Conservation (phyloP, 2,797 vertebrate species). For the Epinephelus malabaricus region DNA sequence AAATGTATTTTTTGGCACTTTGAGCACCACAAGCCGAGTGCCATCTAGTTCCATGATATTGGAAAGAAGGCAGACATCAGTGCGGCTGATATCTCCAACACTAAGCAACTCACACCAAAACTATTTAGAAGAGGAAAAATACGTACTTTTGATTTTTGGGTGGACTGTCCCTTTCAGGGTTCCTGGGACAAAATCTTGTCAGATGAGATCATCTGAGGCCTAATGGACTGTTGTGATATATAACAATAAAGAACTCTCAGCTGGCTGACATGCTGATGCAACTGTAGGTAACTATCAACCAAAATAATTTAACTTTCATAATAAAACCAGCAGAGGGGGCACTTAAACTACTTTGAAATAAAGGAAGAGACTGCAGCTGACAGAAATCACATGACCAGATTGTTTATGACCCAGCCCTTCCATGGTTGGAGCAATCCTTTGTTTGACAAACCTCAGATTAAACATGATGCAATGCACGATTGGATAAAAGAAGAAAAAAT, state of each 20-base stretch:
- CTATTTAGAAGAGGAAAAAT: no score
- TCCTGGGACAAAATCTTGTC: neutral
- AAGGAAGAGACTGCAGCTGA: neutral
- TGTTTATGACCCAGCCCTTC: slow-evolving; percentile 55
- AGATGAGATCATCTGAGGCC: neutral
- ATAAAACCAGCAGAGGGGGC: slow-evolving; percentile 74
- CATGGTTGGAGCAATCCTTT: slow-evolving; percentile 62
- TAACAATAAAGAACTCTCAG: neutral
- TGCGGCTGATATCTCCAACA: no score
- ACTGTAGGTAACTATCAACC: slow-evolving; percentile 19
- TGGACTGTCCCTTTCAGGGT: no score
- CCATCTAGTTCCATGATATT: no score
- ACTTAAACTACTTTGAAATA: neutral
- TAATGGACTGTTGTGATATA: neutral
- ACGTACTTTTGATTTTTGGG: no score
- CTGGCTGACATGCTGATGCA: slow-evolving; percentile 29
- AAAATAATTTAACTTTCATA: neutral
- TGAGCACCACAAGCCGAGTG: no score
- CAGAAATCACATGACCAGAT: slow-evolving; percentile 62
- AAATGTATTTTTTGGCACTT: no score
- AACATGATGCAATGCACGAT: slow-evolving; percentile 21
- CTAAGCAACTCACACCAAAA: no score
- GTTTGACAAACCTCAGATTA: slow-evolving; percentile 51
- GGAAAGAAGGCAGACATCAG: no score
- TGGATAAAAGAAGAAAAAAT: neutral